These are phyloP conservation scores for Mus minutoides DNA, from an alignment of 2,797 vertebrate genomes.

Conservation along the genomic window DNA sequence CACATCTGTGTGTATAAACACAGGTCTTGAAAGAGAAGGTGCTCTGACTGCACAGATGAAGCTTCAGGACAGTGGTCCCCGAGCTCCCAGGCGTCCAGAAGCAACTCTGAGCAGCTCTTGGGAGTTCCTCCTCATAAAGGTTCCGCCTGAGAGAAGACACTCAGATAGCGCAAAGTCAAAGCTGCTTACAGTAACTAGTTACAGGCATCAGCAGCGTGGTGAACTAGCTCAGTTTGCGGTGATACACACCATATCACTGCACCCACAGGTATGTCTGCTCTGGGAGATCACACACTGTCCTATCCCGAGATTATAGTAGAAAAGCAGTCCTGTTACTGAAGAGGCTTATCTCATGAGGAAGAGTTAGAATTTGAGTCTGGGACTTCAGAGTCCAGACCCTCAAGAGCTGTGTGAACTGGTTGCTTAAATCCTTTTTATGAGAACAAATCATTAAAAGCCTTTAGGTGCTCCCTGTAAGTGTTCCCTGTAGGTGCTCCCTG, in stretches of 20 bases:
- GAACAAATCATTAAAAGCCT: not conserved
- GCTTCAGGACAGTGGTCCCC: not conserved
- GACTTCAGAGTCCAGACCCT: not conserved
- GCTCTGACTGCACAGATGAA: not conserved
- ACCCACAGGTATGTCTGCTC: not conserved
- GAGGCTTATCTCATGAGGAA: not conserved
- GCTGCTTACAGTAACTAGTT: not conserved
- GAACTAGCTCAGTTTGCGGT: not conserved
- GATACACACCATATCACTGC: not conserved
- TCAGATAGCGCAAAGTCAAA: not conserved
- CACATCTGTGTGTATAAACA: not conserved
- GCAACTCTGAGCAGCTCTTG: not conserved
- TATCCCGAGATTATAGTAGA: not conserved
- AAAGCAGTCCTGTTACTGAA: not conserved
- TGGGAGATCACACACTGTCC: not conserved
- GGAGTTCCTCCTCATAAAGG: constrained; percentile 24
- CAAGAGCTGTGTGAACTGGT: not conserved
- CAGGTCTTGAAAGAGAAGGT: not conserved
- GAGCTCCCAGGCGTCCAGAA: not conserved
- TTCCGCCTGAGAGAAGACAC: not conserved
- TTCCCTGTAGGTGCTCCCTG: not conserved
- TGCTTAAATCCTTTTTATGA: not conserved
- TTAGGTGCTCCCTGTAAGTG: not conserved
- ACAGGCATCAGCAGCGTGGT: not conserved
- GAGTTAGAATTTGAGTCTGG: not conserved